Evolutionary conservation across 1,140 invertebrate genomes (phyloP).

Genomic region (Macrobrachium rosenbergii): DNA sequence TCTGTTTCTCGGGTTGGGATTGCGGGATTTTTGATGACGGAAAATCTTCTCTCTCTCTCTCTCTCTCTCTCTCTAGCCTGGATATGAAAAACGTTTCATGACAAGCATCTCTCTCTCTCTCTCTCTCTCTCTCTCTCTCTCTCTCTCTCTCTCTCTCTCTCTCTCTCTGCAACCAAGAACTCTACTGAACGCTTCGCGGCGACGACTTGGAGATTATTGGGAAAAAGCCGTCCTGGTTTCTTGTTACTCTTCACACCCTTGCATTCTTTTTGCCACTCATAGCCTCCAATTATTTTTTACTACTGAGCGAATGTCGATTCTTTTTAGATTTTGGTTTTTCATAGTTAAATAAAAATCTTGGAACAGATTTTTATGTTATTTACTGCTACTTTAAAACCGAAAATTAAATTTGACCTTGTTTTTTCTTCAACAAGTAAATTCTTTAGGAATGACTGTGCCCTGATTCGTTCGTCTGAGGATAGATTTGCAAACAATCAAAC

Average conservation of each 20-base stretch:
- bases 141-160: neutral
- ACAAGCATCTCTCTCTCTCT: constrained; percentile 6
- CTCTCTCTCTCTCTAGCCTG: constrained; percentile 23
- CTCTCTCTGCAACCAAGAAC: neutral
- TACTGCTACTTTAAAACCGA: too few relatives aligned
- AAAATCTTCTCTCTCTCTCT: neutral
- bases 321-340: too few relatives aligned
- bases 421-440: too few relatives aligned
- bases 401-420: too few relatives aligned
- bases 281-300: neutral
- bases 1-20: neutral
- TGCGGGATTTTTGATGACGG: neutral
- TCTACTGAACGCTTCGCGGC: neutral
- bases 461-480: too few relatives aligned
- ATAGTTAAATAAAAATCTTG: too few relatives aligned
- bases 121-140: constrained; percentile 25
- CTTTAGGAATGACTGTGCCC: too few relatives aligned
- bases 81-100: too few relatives aligned
- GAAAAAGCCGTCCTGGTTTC: constrained; percentile 1
- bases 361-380: too few relatives aligned
- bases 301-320: neutral
- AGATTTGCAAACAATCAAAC: too few relatives aligned
- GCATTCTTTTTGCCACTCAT: neutral
- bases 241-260: neutral
- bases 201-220: neutral